phyloP scores from a whole-genome alignment of 1,140 invertebrate genomes.

The Zaprionus camerounensis region DNA sequence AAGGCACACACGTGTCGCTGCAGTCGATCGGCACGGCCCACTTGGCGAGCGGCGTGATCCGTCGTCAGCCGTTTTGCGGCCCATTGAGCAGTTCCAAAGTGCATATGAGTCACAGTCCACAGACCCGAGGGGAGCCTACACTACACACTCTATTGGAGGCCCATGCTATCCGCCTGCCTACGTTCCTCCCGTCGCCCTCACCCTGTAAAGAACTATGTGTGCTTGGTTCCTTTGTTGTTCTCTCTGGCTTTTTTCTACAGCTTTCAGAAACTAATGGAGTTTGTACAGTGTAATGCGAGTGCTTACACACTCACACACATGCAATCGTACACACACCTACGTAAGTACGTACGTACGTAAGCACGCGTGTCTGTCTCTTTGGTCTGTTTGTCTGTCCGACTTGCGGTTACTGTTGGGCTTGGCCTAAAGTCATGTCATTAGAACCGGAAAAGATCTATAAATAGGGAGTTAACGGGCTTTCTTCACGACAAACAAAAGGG shows the following conservation, averaged over 20 bases:
- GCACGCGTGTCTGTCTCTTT: not conserved
- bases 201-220: constrained; percentile 36
- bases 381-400: constrained; percentile 1
- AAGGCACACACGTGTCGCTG: constrained; percentile 38
- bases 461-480: constrained; percentile 49
- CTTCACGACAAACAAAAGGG: constrained; percentile 38
- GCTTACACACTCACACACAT: constrained; percentile 13
- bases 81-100: constrained; percentile 55
- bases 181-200: not conserved
- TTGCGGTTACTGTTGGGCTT: constrained; percentile 35
- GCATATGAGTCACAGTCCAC: constrained; percentile 47
- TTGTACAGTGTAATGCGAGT: constrained; percentile 47
- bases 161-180: not conserved
- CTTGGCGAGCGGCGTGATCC: constrained; percentile 19
- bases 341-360: not conserved
- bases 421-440: constrained; percentile 48
- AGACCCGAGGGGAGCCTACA: constrained; percentile 3
- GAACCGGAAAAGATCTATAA: constrained; percentile 58
- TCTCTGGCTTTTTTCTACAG: constrained; percentile 39
- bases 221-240: constrained; percentile 48
- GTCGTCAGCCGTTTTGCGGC: constrained; percentile 40
- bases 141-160: not conserved
- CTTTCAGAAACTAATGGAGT: constrained; percentile 53
- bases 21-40: constrained; percentile 41
- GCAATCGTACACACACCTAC: not conserved